A percentile compares a stretch with the other conserved stretches of the same genome.
phyloP scores from a whole-genome alignment of 2,797 vertebrate genomes.

The Lindbergichthys nudifrons region DNA sequence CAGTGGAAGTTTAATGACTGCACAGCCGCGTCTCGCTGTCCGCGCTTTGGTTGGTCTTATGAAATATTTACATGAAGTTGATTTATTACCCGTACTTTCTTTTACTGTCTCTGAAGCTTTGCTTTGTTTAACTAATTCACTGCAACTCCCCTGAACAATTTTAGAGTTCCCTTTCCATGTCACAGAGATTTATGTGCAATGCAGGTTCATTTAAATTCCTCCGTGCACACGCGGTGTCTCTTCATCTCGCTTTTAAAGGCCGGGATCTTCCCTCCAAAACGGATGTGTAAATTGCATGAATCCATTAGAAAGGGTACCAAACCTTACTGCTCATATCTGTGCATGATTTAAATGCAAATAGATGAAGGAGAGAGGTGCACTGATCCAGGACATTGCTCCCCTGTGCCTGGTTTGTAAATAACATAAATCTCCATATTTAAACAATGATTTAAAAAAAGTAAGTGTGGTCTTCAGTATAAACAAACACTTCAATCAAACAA shows the following conservation, averaged over 20 bases:
- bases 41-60: constrained; percentile 16
- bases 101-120: constrained; percentile 3
- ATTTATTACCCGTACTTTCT: constrained; percentile 33
- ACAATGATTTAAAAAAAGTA: constrained; percentile 12
- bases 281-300: constrained; percentile 9
- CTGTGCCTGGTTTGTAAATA: constrained; percentile 35
- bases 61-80: constrained; percentile 39
- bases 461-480: constrained; percentile 16
- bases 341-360: constrained; percentile 19
- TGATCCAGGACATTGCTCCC: constrained; percentile 8
- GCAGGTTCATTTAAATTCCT: constrained; percentile 45
- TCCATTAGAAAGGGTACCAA: constrained; percentile 26
- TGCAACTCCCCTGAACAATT: constrained; percentile 10
- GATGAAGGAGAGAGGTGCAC: background rate
- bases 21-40: background rate
- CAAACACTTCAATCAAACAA: constrained; percentile 5
- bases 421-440: background rate
- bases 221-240: background rate
- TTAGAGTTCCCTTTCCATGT: constrained; percentile 23
- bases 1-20: constrained; percentile 30
- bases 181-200: constrained; percentile 58
- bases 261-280: constrained; percentile 8
- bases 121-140: constrained; percentile 39
- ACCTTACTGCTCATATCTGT: background rate
- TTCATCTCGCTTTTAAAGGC: background rate